Conservation (phyloP, 2,113 vertebrate genomes). For the Melanotaenia duboulayi region DNA sequence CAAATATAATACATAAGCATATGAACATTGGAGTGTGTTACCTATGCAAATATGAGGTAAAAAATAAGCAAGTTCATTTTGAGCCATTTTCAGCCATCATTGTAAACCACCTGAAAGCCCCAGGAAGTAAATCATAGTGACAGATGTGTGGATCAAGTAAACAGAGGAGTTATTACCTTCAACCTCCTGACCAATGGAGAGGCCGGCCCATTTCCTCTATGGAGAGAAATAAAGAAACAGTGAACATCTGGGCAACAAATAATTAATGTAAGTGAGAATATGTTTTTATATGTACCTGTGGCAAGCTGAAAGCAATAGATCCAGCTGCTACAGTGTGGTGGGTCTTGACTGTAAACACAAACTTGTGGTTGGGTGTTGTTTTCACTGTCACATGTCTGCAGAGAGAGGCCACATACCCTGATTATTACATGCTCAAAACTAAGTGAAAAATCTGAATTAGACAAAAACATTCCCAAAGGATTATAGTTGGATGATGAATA, state of each 20-base stretch:
- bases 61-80: too few species aligned
- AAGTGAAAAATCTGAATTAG: neutral
- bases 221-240: constrained; percentile 36
- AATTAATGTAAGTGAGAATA: neutral
- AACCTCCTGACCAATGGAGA: constrained; percentile 97
- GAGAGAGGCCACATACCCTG: neutral
- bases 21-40: too few species aligned
- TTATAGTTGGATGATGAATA: too few species aligned
- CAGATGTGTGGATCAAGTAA: neutral
- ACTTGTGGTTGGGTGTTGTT: constrained; percentile 94
- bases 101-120: neutral
- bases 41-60: too few species aligned
- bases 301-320: constrained; percentile 95
- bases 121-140: neutral
- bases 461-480: too few species aligned
- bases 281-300: constrained; percentile 86
- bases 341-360: constrained; percentile 91
- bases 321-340: constrained; percentile 91
- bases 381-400: constrained; percentile 93
- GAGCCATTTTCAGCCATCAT: too few species aligned
- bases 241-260: neutral
- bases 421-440: neutral
- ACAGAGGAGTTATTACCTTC: constrained; percentile 83
- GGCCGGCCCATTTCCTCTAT: constrained; percentile 97
- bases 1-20: too few species aligned